These are phyloP conservation scores for Gymnocheta viridis DNA, from an alignment of 2,888 invertebrate genomes.

Conservation along the genomic window DNA sequence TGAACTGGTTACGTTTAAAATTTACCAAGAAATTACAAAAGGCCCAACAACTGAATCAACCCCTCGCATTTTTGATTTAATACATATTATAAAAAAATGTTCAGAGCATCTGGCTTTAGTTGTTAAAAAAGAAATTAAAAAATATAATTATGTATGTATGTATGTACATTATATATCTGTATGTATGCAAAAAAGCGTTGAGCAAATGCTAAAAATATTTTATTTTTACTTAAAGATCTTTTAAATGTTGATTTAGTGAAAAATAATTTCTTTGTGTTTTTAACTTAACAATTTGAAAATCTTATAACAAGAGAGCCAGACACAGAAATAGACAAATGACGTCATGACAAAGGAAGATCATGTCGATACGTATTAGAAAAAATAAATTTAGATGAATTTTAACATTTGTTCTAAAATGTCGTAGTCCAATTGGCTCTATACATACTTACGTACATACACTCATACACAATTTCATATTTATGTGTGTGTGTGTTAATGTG, in stretches of 20 bases:
- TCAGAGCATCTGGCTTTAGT: slow-evolving; percentile 23
- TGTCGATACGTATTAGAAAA: slow-evolving; percentile 23
- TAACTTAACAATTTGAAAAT: slow-evolving; percentile 17
- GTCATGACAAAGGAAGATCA: slow-evolving; percentile 56
- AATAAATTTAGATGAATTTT: slow-evolving; percentile 7
- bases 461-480: not conserved
- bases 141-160: no score
- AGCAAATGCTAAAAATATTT: not conserved
- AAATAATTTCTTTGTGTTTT: slow-evolving; percentile 1
- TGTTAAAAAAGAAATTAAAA: not conserved
- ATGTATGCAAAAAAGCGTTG: no score
- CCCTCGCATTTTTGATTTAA: not conserved
- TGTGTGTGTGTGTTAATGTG: not conserved
- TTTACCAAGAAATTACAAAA: slow-evolving; percentile 44
- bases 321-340: slow-evolving; percentile 45
- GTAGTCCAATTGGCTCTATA: not conserved
- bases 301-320: slow-evolving; percentile 1
- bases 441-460: not conserved
- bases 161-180: no score
- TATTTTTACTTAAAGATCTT: not conserved
- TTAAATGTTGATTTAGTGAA: slow-evolving; percentile 11
- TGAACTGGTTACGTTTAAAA: slow-evolving; percentile 52
- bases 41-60: not conserved
- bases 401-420: slow-evolving; percentile 51
- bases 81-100: not conserved